These are phyloP conservation scores for Labia minor DNA, from an alignment of 2,888 invertebrate species.

Conservation along the genomic window DNA sequence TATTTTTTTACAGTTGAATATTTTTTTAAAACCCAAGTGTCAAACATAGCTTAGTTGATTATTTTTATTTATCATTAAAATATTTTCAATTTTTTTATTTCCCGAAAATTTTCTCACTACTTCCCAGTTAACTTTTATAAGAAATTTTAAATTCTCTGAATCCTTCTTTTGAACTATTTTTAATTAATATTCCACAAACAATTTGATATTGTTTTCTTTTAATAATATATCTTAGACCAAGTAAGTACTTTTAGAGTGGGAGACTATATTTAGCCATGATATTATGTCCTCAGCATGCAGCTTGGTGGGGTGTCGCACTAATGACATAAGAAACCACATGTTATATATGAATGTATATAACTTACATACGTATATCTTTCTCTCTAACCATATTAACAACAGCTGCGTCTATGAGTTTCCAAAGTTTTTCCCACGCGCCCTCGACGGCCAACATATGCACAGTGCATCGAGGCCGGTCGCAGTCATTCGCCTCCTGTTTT, in stretches of 20 bases:
- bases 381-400: conserved; percentile 1
- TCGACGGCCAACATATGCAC: not conserved
- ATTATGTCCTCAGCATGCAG: conserved; percentile 1
- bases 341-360: not conserved
- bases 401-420: conserved; percentile 7
- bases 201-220: not conserved
- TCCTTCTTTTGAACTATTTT: too few relatives aligned
- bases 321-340: conserved; percentile 13
- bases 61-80: too few relatives aligned
- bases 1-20: too few relatives aligned
- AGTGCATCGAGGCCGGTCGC: not conserved
- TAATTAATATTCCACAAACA: too few relatives aligned
- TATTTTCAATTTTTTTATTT: too few relatives aligned
- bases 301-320: conserved; percentile 13
- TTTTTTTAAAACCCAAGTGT: too few relatives aligned
- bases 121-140: too few relatives aligned
- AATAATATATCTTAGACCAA: not conserved
- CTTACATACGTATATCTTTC: not conserved
- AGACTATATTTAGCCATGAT: conserved; percentile 4
- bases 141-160: too few relatives aligned
- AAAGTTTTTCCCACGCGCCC: conserved; percentile 3
- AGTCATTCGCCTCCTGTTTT: not conserved
- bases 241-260: not conserved
- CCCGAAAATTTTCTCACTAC: too few relatives aligned
- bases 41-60: too few relatives aligned